These are phyloP conservation scores for Phycodurus eques DNA, from an alignment of 2,113 vertebrate species.

Conservation along the genomic window DNA sequence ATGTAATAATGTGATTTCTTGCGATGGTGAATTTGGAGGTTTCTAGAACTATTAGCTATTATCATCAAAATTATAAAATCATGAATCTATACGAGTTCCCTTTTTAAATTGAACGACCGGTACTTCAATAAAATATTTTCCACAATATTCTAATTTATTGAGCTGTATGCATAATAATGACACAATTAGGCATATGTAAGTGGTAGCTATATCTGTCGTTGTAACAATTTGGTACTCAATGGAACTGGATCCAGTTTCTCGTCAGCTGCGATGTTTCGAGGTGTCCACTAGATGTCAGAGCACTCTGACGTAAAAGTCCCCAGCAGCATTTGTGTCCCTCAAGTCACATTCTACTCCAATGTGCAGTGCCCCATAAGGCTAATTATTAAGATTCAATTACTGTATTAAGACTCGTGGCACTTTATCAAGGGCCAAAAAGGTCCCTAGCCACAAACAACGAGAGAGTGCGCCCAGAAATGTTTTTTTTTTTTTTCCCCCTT, in stretches of 20 bases:
- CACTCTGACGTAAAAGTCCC: conserved; percentile 13
- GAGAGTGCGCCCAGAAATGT: background rate
- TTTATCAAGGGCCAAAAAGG: background rate
- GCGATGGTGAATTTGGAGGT: too few relatives aligned
- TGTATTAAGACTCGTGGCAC: background rate
- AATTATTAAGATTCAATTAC: background rate
- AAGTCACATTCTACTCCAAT: background rate
- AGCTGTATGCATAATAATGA: background rate
- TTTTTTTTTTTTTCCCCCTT: too few relatives aligned
- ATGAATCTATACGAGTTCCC: too few relatives aligned
- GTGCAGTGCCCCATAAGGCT: background rate
- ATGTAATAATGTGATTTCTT: too few relatives aligned
- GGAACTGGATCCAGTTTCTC: background rate
- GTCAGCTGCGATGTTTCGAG: background rate
- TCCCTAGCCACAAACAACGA: background rate
- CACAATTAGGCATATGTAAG: background rate
- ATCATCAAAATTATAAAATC: too few relatives aligned
- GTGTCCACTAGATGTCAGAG: conserved; percentile 56
- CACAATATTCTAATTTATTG: too few relatives aligned
- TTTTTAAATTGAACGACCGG: too few relatives aligned
- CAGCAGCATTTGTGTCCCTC: background rate
- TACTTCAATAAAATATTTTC: too few relatives aligned
- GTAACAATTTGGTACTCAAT: background rate
- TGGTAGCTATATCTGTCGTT: background rate
- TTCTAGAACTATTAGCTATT: too few relatives aligned